A percentile compares a stretch with the other conserved stretches of the same genome.
Conservation (phyloP, 2,797 vertebrate species). For the Sternotherus odoratus region DNA sequence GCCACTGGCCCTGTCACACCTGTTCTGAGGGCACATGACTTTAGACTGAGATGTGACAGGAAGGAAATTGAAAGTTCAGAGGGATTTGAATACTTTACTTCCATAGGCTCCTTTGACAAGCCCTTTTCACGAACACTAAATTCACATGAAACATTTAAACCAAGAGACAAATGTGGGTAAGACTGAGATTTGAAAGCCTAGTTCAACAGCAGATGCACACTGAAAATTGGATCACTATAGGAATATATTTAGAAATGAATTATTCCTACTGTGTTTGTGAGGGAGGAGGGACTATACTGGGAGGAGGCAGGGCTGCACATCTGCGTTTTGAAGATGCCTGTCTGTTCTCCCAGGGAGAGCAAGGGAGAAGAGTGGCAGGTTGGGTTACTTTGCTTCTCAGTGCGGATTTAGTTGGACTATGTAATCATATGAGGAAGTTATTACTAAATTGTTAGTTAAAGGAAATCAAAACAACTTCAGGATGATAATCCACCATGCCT, state of each 20-base stretch:
- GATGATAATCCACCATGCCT: not conserved
- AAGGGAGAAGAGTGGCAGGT: no score
- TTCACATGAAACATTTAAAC: not conserved
- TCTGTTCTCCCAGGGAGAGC: no score
- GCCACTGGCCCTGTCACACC: not conserved
- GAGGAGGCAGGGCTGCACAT: no score
- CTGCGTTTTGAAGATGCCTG: no score
- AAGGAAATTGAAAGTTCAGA: not conserved
- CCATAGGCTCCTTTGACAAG: no score
- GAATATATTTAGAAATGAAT: not conserved
- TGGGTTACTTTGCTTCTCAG: no score
- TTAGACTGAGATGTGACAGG: not conserved
- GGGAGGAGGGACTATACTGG: no score
- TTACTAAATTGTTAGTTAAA: no score
- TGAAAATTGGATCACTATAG: not conserved
- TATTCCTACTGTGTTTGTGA: not conserved
- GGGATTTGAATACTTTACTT: not conserved
- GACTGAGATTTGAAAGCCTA: not conserved
- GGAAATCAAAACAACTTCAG: not conserved
- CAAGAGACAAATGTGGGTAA: not conserved
- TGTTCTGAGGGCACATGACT: no score
- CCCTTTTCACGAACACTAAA: not conserved
- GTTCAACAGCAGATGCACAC: not conserved
- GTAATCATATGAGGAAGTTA: no score
- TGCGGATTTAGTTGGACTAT: no score